Percentiles rank a stretch among this genome's conserved stretches.
These are phyloP conservation scores for Tokudaia tokunoshimensis DNA, from an alignment of 2,797 vertebrate species.

Conservation along the genomic window DNA sequence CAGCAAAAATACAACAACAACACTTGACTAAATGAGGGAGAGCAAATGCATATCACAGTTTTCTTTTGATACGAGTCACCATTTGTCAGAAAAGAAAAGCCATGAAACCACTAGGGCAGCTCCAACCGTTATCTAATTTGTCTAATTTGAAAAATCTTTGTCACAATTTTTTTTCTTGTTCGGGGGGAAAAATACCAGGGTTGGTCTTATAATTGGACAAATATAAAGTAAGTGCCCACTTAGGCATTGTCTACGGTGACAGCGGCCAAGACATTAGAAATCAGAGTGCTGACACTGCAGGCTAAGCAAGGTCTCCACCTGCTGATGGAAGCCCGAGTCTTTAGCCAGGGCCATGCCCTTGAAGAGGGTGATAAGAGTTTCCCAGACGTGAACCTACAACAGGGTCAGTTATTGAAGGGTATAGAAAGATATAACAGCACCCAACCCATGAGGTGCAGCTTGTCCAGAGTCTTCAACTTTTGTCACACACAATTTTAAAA, in stretches of 20 bases:
- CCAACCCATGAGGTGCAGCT: not conserved
- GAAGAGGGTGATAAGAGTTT: not conserved
- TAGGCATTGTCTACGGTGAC: not conserved
- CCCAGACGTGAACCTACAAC: not conserved
- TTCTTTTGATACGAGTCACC: not conserved
- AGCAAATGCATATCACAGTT: not conserved
- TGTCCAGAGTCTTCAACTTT: slow-evolving; percentile 19
- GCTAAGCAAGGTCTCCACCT: slow-evolving; percentile 6
- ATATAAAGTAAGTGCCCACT: slow-evolving; percentile 51
- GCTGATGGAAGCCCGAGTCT: not conserved
- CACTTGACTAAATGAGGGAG: not conserved
- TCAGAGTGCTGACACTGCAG: slow-evolving; percentile 26
- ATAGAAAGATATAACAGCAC: slow-evolving; percentile 29
- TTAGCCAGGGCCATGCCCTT: slow-evolving; percentile 53
- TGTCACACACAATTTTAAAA: not conserved
- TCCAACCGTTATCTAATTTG: slow-evolving; percentile 16
- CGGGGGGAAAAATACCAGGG: not conserved
- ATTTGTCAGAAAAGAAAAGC: slow-evolving; percentile 2
- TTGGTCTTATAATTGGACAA: slow-evolving; percentile 26
- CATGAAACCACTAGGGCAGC: not conserved
- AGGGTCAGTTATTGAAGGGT: not conserved
- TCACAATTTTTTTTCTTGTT: slow-evolving; percentile 11
- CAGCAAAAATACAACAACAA: not conserved
- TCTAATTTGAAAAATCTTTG: slow-evolving; percentile 39
- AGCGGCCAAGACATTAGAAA: slow-evolving; percentile 25